phyloP scores from a whole-genome alignment of 2,888 invertebrate genomes.

The Euproctis similis region DNA sequence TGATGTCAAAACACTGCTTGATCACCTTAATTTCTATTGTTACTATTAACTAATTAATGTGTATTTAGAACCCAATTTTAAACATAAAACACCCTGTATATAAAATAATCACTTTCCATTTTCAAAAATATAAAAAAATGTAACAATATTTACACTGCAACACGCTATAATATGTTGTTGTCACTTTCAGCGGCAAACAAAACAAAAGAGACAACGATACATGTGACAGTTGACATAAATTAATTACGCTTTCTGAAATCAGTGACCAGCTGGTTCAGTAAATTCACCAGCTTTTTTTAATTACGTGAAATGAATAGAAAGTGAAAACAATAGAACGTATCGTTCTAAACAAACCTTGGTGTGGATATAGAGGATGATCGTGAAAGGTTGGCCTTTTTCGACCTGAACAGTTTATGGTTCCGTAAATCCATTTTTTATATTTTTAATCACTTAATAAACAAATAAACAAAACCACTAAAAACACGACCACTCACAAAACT shows the following conservation, averaged over 20 bases:
- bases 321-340: conserved; percentile 2
- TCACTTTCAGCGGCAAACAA: neutral
- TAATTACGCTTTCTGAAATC: neutral
- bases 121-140: neutral
- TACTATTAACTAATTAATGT: no score
- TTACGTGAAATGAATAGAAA: neutral
- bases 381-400: conserved; percentile 45
- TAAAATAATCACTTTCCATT: neutral
- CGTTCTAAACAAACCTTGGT: conserved; percentile 44
- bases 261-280: neutral
- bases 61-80: no score
- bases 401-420: conserved; percentile 48
- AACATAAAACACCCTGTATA: neutral
- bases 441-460: conserved; percentile 13
- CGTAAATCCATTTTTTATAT: conserved; percentile 53
- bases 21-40: no score
- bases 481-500: conserved; percentile 59
- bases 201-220: conserved; percentile 1
- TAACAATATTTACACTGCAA: neutral
- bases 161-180: neutral
- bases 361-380: conserved; percentile 58
- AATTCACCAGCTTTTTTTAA: neutral
- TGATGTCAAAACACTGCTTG: no score
- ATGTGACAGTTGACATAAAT: neutral
- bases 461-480: conserved; percentile 26